Base-by-base conservation (phyloP, 92 coral and sea anemone genomes). In the Epizoanthus stellaris region DNA sequence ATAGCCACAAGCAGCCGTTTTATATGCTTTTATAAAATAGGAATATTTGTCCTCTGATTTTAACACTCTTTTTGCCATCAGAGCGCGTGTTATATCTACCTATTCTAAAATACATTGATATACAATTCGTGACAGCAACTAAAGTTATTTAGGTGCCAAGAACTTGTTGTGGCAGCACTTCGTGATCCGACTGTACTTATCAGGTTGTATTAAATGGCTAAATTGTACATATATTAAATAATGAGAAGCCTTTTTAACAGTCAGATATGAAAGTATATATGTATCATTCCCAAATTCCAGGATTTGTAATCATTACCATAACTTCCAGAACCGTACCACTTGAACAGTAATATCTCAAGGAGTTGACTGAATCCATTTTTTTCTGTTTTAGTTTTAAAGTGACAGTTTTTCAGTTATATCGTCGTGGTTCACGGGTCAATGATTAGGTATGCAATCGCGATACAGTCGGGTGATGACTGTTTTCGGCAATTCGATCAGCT, bases 401-500 rank as follows among this genome's bases (percentile, higher is more conserved):
- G 83, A 63, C 83, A 79, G 36, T 6, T 43, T 67, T 42, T 40
- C 17, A 42, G 43, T 62, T 62, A 49, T 6, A 49, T 13, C 11
- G 17, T 16, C 17, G 6, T 36, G 0, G 64, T 23, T 36, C 62
- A 74, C 30, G 60, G 83, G 73, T 79, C 83, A 79, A 1, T 23
- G 21, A 6, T n/a, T 45, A 40, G 73, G 72, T 19, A 79, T 79
- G 72, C 40, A 8, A 76, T 76, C 21, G 42, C 11, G 45, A 23
- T 66, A 16, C 6, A 43, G 58, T 9, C 70, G 13, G 23, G 57
- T 19, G 82, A 77, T 59, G 53, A 45, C 42, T 45, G 61, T 79
- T 79, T 20, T 79, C 70, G 61, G 83, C 19, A 79, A 79, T 21
- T n/a, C 17, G 83, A 79, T 79, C 73, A 39, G 61, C 58, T 43